phyloP scores from a whole-genome alignment of 1,140 invertebrate species.

The Adoxophyes honmai region DNA sequence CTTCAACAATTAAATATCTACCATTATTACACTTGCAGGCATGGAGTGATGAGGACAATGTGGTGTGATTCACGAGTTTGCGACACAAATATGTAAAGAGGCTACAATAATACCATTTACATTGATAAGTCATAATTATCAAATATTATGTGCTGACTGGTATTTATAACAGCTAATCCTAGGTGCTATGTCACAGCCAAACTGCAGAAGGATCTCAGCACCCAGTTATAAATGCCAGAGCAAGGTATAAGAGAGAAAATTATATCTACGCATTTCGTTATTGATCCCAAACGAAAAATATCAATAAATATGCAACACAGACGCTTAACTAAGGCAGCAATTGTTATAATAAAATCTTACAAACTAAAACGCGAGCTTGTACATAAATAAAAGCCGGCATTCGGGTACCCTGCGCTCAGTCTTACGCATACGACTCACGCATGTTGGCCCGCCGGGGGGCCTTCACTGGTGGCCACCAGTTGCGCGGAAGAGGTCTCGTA shows the following conservation, averaged over 20 bases:
- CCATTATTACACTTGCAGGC: not conserved
- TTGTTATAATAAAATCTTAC: conserved; percentile 45
- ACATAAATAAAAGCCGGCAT: conserved; percentile 26
- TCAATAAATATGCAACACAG: conserved; percentile 48
- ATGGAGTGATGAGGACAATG: not conserved
- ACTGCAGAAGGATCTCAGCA: conserved; percentile 30
- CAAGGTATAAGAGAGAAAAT: conserved; percentile 11
- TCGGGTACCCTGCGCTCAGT: conserved; percentile 44
- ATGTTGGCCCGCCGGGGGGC: too few species aligned
- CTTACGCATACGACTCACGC: conserved; percentile 33
- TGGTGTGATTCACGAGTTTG: not conserved
- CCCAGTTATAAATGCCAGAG: conserved; percentile 26
- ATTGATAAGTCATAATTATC: conserved; percentile 8
- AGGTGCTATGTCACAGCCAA: conserved; percentile 34
- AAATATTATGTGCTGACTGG: conserved; percentile 20
- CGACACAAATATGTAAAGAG: not conserved
- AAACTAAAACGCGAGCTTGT: conserved; percentile 35
- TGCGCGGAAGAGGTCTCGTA: too few species aligned
- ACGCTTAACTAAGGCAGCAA: conserved; percentile 49
- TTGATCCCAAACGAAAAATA: conserved; percentile 14
- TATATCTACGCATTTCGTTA: conserved; percentile 1
- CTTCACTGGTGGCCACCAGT: too few species aligned
- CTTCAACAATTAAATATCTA: not conserved
- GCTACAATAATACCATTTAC: not conserved
- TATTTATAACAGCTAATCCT: conserved; percentile 28